Base-by-base conservation (phyloP, 2,113 vertebrate genomes). In the Cochlearius cochlearius region DNA sequence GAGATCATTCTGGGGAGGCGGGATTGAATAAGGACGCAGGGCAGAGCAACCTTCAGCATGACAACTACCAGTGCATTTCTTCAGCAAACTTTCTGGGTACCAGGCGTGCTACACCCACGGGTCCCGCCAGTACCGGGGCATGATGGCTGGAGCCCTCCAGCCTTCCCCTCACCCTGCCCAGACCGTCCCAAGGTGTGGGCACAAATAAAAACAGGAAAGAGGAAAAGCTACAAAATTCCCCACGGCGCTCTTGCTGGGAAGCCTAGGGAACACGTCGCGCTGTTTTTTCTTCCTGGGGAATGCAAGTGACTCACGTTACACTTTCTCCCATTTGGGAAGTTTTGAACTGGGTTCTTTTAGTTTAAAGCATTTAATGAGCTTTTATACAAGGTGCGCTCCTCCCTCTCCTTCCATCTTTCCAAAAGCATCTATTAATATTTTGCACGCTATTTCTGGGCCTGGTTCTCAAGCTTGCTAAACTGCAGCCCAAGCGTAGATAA, bases 1-100 rank as follows among this genome's bases (percentile, higher is more conserved):
- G 20, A 15, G 34, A 47, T 29, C 4, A 15, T 39, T 26, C 9
- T 5, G 0, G 12, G 22, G 8, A 4, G 4, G 1, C 3, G 4
- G 5, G 41, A 15, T 11, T 49, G 52, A 66, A 60, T 52, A 36
- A 80, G 38, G 67, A 66, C 5, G 1, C 55, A 66, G 49, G 16
- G 39, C 73, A 88, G 64, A 74, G 68, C 79, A 83, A 60, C 41
- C 36, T 62, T 73, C 62, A 88, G 49, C 14, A 5, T 22, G 17
- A 60, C 53, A 67, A 26, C 41, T 6, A 41, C 43, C 39, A 72
- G 20, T 1, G 17, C n/a, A 7, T 25, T 26, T 50, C 62, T 53
- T 60, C 50, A 77, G 68, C 22, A 67, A 59, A 41, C 66, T 2
- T 26, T 20, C 36, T 47, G 67, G 21, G 49, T 45, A 36, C 21